A percentile compares a stretch with the other conserved stretches of the same genome.
Conservation (phyloP, 2,797 vertebrate species). For the Silurus aristotelis region DNA sequence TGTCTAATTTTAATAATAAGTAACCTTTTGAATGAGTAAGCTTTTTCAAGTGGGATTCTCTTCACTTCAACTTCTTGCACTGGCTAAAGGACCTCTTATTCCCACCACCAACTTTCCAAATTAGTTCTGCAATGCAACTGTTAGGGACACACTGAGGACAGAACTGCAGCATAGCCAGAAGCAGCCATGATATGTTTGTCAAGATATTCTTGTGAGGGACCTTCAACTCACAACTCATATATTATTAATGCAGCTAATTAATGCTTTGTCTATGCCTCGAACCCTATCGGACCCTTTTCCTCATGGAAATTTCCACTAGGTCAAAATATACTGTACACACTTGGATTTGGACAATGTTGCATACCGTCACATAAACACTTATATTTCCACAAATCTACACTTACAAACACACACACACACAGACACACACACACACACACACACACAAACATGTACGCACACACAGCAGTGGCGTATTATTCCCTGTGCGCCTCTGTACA, state of each 20-base stretch:
- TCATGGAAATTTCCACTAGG: background rate
- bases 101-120: background rate
- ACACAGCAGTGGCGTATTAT: slow-evolving; percentile 21
- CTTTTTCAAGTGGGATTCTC: background rate
- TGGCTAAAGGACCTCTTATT: background rate
- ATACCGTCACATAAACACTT: background rate
- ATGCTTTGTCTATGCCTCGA: background rate
- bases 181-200: background rate
- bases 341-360: too few relatives aligned
- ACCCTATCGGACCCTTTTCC: background rate
- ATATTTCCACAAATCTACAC: background rate
- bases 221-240: background rate
- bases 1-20: slow-evolving; percentile 13
- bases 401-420: slow-evolving; percentile 23
- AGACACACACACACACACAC: slow-evolving; percentile 31
- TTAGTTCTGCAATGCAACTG: background rate
- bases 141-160: background rate
- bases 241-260: background rate
- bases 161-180: background rate
- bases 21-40: background rate
- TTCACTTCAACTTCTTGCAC: background rate
- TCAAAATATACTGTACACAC: background rate
- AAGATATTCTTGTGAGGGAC: background rate
- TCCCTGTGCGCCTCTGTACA: slow-evolving; percentile 18
- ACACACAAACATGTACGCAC: slow-evolving; percentile 1